These are phyloP conservation scores for Papilio polyxenes DNA, from an alignment of 1,140 invertebrate genomes.

Conservation along the genomic window DNA sequence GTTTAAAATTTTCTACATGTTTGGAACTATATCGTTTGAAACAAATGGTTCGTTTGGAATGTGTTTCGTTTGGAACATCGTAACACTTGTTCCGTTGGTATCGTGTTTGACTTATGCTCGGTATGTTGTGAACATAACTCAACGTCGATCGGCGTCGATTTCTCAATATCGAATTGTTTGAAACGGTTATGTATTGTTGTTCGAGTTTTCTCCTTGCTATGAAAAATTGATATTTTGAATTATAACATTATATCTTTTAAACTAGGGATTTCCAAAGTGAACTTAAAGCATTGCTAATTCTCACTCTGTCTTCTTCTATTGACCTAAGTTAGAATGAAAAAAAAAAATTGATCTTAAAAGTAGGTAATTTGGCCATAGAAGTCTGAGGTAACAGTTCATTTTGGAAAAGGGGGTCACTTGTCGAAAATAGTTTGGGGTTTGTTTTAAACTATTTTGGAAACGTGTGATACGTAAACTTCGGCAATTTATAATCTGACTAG, in stretches of 20 bases:
- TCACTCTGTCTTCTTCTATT: too few species aligned
- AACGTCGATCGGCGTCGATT: slow-evolving; percentile 17
- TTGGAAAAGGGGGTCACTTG: too few species aligned
- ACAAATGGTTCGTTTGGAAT: slow-evolving; percentile 9
- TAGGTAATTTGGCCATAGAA: too few species aligned
- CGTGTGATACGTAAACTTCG: not conserved
- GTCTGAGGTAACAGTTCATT: too few species aligned
- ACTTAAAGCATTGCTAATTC: too few species aligned
- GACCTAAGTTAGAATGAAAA: too few species aligned
- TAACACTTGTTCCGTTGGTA: slow-evolving; percentile 9
- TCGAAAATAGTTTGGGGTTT: too few species aligned
- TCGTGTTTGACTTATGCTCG: slow-evolving; percentile 21
- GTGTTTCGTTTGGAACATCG: slow-evolving; percentile 11
- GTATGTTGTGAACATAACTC: slow-evolving; percentile 19
- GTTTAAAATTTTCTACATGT: not conserved
- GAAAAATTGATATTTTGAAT: slow-evolving; percentile 17
- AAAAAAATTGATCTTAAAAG: too few species aligned
- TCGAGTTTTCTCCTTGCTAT: not conserved
- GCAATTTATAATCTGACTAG: not conserved
- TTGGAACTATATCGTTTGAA: not conserved
- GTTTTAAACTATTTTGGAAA: not conserved
- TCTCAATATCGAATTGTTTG: slow-evolving; percentile 31
- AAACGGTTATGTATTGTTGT: slow-evolving; percentile 1
- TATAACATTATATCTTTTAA: not conserved
- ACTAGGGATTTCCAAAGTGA: too few species aligned